phyloP scores from a whole-genome alignment of 1,140 invertebrate genomes.

The Tetramorium parvispinum region DNA sequence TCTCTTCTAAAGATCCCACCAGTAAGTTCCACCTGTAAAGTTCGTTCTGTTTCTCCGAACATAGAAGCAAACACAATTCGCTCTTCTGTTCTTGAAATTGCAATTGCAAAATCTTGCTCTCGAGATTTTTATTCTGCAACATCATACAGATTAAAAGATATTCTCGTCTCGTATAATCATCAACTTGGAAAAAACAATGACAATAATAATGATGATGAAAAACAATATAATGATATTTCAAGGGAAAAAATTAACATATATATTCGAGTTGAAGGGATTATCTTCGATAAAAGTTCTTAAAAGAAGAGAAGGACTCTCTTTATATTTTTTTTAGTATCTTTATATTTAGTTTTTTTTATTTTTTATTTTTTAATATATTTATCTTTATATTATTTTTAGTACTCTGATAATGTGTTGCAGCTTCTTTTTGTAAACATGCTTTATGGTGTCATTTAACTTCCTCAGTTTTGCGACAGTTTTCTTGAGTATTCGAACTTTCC shows the following conservation, averaged over 20 bases:
- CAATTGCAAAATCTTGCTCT: conserved; percentile 65
- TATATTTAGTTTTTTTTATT: too few relatives aligned
- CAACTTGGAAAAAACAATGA: background rate
- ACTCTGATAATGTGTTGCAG: conserved; percentile 63
- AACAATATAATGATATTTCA: background rate
- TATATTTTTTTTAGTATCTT: too few relatives aligned
- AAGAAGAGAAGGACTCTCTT: background rate
- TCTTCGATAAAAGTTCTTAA: background rate
- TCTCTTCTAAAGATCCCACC: conserved; percentile 55
- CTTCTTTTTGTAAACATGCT: conserved; percentile 63
- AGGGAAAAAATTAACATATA: background rate
- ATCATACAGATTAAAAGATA: background rate
- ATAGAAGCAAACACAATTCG: conserved; percentile 61
- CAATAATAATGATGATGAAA: too few relatives aligned
- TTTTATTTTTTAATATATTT: too few relatives aligned
- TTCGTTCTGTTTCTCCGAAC: conserved; percentile 65
- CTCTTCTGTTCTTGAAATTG: conserved; percentile 64
- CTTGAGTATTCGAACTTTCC: conserved; percentile 58
- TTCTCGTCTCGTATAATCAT: background rate
- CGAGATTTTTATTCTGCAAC: conserved; percentile 63
- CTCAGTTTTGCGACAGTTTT: conserved; percentile 63
- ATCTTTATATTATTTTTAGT: too few relatives aligned
- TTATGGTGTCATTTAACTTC: conserved; percentile 64
- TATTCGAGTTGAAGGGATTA: background rate
- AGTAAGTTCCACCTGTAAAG: conserved; percentile 56